phyloP scores from a whole-genome alignment of 2,113 vertebrate genomes.

The Rhipidura dahli region DNA sequence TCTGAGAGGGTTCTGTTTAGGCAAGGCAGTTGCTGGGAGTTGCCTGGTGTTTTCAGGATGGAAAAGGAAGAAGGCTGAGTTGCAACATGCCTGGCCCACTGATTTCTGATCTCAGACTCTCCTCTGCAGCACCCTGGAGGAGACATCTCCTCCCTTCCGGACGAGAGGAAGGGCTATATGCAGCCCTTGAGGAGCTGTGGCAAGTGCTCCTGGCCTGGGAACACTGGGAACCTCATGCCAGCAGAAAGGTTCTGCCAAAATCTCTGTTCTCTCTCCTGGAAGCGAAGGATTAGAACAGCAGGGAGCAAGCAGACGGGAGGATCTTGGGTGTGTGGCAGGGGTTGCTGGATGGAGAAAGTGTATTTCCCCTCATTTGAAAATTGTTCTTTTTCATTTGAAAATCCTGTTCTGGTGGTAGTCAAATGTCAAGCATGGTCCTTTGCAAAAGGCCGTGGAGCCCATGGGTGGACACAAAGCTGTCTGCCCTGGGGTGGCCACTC shows the following conservation, averaged over 20 bases:
- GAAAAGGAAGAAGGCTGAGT: constrained; percentile 20
- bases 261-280: background rate
- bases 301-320: background rate
- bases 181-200: background rate
- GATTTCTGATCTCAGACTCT: constrained; percentile 16
- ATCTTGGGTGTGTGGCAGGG: background rate
- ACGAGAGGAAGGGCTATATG: background rate
- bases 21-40: constrained; percentile 42
- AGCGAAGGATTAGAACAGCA: background rate
- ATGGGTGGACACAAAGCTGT: background rate
- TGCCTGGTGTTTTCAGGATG: constrained; percentile 31
- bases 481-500: background rate
- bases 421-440: background rate
- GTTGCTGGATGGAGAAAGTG: background rate
- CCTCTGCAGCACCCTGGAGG: background rate
- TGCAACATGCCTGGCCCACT: background rate
- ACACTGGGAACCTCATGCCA: background rate
- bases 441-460: background rate
- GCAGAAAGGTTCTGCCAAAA: constrained; percentile 5
- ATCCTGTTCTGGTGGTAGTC: background rate
- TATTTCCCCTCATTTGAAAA: background rate
- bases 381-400: background rate
- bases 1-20: constrained; percentile 26
- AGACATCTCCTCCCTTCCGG: constrained; percentile 22
- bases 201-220: background rate